A percentile compares a stretch with the other conserved stretches of the same genome.
Conservation (phyloP, 2,113 vertebrate species). For the Axis porcinus region DNA sequence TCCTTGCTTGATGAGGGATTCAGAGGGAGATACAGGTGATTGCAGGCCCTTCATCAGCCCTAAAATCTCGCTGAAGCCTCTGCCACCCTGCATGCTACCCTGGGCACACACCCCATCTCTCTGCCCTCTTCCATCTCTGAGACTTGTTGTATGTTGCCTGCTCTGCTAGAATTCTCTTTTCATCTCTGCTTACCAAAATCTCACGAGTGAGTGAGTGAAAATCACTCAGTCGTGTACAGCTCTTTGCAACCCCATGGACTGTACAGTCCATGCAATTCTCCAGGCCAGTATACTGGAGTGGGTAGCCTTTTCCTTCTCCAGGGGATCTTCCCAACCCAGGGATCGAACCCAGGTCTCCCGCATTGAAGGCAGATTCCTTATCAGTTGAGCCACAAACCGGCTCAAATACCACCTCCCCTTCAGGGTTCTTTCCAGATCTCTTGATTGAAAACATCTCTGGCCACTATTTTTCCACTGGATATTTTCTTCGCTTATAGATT, state of each 20-base stretch:
- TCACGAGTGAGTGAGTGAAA: neutral
- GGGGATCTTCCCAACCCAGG: neutral
- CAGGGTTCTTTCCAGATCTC: neutral
- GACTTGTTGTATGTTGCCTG: too few species aligned
- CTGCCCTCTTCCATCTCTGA: neutral
- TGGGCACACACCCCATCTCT: neutral
- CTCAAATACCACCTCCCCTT: neutral
- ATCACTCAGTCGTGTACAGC: rapidly evolving
- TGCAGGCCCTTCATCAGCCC: neutral
- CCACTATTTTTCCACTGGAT: neutral
- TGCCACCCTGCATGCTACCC: too few species aligned
- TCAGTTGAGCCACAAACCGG: neutral
- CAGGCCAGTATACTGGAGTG: neutral
- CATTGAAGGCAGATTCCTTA: neutral
- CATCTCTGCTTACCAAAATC: neutral
- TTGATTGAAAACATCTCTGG: neutral
- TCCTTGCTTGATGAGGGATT: neutral
- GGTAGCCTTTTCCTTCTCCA: neutral
- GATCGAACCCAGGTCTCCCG: neutral
- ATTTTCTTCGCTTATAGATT: neutral
- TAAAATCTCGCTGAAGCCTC: neutral
- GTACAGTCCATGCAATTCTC: neutral
- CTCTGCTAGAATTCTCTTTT: neutral
- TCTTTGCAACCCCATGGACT: neutral
- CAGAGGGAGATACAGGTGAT: neutral